Conservation (phyloP, 2,113 vertebrate species). For the Synodontis membranacea region DNA sequence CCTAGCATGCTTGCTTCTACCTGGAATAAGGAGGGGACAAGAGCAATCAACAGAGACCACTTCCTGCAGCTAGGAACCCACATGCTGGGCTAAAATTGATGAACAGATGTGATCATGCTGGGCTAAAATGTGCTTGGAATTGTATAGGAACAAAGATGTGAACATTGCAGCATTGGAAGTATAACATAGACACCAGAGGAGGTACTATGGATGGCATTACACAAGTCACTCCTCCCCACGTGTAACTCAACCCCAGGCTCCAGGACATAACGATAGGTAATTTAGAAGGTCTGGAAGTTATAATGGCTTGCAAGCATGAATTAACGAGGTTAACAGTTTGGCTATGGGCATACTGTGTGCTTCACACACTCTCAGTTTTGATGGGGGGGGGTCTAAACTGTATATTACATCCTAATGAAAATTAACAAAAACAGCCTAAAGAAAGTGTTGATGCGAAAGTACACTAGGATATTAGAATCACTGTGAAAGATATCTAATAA, state of each 20-base stretch:
- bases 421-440: neutral
- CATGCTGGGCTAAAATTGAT: slow-evolving; percentile 7
- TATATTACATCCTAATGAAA: neutral
- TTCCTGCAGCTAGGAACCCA: neutral
- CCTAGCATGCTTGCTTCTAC: too few species aligned
- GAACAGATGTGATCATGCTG: neutral
- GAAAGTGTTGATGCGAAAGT: neutral
- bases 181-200: neutral
- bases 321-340: neutral
- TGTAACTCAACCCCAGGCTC: neutral
- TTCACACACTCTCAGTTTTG: neutral
- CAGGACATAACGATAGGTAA: neutral
- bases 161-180: neutral
- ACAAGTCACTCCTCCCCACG: neutral
- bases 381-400: neutral
- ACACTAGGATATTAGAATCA: neutral
- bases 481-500: neutral
- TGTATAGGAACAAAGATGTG: slow-evolving; percentile 5
- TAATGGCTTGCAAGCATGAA: neutral
- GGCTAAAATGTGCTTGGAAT: neutral
- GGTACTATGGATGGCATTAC: neutral
- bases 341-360: neutral
- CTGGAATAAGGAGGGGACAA: neutral
- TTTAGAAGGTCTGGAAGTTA: neutral
- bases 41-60: neutral